A percentile compares a stretch with the other conserved stretches of the same genome.
Evolutionary conservation across 2,797 vertebrate species (phyloP).

Genomic region (Nannoperca obscura): DNA sequence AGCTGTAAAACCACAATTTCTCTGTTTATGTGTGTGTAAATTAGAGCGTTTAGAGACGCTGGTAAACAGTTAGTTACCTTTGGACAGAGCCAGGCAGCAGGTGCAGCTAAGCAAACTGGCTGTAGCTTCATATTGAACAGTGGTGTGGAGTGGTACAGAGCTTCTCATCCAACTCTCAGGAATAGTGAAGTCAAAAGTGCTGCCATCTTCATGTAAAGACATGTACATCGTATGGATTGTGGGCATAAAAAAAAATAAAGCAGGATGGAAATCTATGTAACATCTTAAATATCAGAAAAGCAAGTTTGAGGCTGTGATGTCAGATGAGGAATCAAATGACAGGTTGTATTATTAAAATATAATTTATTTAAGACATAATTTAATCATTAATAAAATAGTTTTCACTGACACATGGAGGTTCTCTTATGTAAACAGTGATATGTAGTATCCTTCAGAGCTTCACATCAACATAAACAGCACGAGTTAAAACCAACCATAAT

Average conservation of each 20-base stretch:
- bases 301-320: not conserved
- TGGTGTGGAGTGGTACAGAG: too few relatives aligned
- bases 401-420: not conserved
- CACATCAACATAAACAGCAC: too few relatives aligned
- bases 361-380: constrained; percentile 64
- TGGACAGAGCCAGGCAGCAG: not conserved
- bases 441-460: too few relatives aligned
- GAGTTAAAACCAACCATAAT: not conserved
- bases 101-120: not conserved
- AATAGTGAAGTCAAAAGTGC: not conserved
- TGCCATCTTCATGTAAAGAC: not conserved
- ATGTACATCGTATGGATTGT: too few relatives aligned
- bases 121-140: too few relatives aligned
- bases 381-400: constrained; percentile 45
- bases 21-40: too few relatives aligned
- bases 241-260: not conserved
- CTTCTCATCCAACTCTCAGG: not conserved
- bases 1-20: too few relatives aligned
- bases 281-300: not conserved
- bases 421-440: constrained; percentile 3
- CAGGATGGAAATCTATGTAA: not conserved
- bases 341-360: constrained; percentile 43
- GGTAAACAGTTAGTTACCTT: not conserved
- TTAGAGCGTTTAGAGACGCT: too few relatives aligned
- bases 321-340: too few relatives aligned